phyloP scores from a whole-genome alignment of 2,888 invertebrate genomes.

The Nemotelus nigrinus region DNA sequence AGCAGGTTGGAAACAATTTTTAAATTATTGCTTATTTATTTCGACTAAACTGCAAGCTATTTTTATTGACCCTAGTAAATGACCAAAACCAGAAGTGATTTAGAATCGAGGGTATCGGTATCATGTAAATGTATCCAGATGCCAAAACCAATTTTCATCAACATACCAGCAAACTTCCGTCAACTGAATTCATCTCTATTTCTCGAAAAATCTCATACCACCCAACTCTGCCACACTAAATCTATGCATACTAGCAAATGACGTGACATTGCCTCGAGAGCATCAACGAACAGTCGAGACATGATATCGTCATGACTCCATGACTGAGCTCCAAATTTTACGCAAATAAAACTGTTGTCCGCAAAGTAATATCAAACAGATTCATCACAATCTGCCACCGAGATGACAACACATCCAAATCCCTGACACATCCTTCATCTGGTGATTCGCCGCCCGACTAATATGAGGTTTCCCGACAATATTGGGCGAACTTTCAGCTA shows the following conservation, averaged over 20 bases:
- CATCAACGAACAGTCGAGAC: background rate
- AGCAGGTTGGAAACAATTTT: no score
- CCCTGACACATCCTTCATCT: slow-evolving; percentile 46
- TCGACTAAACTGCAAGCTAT: background rate
- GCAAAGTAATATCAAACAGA: slow-evolving; percentile 43
- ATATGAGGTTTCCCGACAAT: slow-evolving; percentile 15
- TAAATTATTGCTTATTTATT: no score
- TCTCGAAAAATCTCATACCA: no score
- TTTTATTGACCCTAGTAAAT: background rate
- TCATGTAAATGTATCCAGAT: background rate
- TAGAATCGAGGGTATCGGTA: no score
- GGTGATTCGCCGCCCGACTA: slow-evolving; percentile 33
- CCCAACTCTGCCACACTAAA: no score
- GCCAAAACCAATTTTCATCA: background rate
- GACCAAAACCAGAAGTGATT: background rate
- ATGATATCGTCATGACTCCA: slow-evolving; percentile 28
- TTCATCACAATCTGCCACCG: slow-evolving; percentile 44
- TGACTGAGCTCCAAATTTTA: slow-evolving; percentile 21
- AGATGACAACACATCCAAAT: slow-evolving; percentile 45
- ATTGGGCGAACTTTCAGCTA: background rate
- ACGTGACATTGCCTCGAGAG: slow-evolving; percentile 4
- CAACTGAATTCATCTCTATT: no score
- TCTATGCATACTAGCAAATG: background rate
- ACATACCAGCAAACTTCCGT: background rate
- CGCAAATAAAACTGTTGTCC: slow-evolving; percentile 37